Conservation (phyloP, 2,888 invertebrate species). For the Apodemia zela region DNA sequence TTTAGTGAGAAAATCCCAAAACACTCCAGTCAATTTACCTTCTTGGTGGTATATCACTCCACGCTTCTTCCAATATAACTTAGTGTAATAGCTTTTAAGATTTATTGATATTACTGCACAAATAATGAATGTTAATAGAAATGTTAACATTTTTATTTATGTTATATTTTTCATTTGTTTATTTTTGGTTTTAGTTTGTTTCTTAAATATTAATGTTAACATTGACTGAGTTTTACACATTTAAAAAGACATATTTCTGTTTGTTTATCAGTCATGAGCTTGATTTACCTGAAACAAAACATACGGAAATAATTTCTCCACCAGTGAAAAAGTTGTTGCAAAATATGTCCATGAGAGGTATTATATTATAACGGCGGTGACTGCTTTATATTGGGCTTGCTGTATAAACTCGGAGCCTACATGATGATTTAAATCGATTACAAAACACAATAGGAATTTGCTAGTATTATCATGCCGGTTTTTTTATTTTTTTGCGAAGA, state of each 20-base stretch:
- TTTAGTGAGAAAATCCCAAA: slow-evolving; percentile 42
- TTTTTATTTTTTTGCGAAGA: too few relatives aligned
- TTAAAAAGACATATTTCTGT: neutral
- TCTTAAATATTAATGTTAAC: neutral
- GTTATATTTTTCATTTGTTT: neutral
- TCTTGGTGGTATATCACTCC: slow-evolving; percentile 44
- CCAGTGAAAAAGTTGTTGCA: too few relatives aligned
- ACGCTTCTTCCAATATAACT: slow-evolving; percentile 51
- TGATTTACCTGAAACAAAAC: neutral
- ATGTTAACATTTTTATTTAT: slow-evolving; percentile 28
- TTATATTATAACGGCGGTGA: too few relatives aligned
- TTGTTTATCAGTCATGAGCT: neutral
- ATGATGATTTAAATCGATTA: too few relatives aligned
- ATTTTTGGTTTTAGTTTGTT: neutral
- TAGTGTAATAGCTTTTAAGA: slow-evolving; percentile 41
- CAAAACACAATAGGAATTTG: too few relatives aligned
- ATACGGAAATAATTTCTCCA: too few relatives aligned
- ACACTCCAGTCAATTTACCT: slow-evolving; percentile 43
- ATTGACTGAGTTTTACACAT: neutral
- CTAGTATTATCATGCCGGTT: too few relatives aligned
- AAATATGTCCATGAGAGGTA: too few relatives aligned
- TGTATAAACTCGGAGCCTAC: too few relatives aligned
- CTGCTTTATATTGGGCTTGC: too few relatives aligned
- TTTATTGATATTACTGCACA: slow-evolving; percentile 33
- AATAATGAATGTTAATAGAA: slow-evolving; percentile 35